Evolutionary conservation across 2,888 invertebrate species (phyloP).

Genomic region (Harpalus rufipes): DNA sequence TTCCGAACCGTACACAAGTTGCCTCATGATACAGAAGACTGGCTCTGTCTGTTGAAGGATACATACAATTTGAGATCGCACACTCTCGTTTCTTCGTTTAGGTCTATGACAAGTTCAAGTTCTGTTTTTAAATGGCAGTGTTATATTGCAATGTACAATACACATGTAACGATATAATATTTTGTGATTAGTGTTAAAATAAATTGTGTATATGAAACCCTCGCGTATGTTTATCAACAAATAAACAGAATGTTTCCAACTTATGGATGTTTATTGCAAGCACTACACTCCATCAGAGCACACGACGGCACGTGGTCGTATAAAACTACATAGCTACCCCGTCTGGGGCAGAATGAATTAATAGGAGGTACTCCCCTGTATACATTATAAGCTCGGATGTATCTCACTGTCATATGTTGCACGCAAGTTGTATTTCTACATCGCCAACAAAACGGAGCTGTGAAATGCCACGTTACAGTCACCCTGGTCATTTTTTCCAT

Average conservation of each 20-base stretch:
- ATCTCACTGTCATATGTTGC: not conserved
- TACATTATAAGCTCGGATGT: not conserved
- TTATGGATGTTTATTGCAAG: not conserved
- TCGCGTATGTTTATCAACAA: constrained; percentile 3
- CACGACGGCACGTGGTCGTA: not conserved
- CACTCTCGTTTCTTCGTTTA: constrained; percentile 60
- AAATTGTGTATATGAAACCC: constrained; percentile 73
- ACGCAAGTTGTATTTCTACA: constrained; percentile 27
- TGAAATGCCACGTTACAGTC: constrained; percentile 21
- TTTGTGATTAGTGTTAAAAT: constrained; percentile 76
- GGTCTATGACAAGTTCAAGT: constrained; percentile 57
- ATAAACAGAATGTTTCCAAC: constrained; percentile 37
- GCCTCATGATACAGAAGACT: constrained; percentile 61
- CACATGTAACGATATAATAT: constrained; percentile 72
- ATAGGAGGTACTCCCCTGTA: not conserved
- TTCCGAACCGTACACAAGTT: constrained; percentile 53
- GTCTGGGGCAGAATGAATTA: not conserved
- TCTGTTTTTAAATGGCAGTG: constrained; percentile 66
- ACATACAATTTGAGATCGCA: constrained; percentile 62
- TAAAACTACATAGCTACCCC: not conserved
- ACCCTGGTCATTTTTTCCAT: not conserved
- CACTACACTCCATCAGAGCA: not conserved
- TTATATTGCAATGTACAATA: constrained; percentile 74
- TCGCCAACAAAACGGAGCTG: constrained; percentile 25
- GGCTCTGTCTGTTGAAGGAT: constrained; percentile 62